A percentile compares a stretch with the other conserved stretches of the same genome.
phyloP scores from a whole-genome alignment of 2,113 vertebrate species.

The Addax nasomaculatus region DNA sequence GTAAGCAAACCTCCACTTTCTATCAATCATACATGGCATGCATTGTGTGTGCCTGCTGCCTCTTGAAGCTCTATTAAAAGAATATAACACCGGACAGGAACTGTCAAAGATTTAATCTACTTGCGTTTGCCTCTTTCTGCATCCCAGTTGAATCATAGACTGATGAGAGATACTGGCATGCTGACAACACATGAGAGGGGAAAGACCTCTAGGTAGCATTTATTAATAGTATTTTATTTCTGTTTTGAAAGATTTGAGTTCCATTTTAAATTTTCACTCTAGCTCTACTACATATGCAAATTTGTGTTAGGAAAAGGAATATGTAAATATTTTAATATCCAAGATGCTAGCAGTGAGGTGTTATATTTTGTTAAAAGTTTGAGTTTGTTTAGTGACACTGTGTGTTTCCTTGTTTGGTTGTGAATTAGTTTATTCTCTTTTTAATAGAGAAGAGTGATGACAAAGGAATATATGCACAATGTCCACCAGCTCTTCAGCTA shows the following conservation, averaged over 20 bases:
- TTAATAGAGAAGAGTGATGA: background rate
- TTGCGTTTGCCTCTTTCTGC: background rate
- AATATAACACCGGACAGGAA: background rate
- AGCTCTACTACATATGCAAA: background rate
- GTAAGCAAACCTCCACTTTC: constrained; percentile 30
- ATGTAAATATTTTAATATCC: background rate
- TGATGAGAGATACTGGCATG: background rate
- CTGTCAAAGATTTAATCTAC: constrained; percentile 52
- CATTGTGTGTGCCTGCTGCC: background rate
- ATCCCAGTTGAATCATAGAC: background rate
- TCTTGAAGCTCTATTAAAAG: constrained; percentile 48
- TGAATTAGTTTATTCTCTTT: background rate
- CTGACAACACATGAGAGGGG: background rate
- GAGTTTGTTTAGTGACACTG: background rate
- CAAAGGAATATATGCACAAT: background rate
- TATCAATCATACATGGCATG: constrained; percentile 25
- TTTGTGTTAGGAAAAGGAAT: background rate
- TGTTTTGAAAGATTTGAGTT: constrained; percentile 26
- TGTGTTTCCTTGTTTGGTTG: background rate
- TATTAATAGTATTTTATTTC: background rate
- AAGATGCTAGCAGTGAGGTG: background rate
- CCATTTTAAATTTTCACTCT: background rate
- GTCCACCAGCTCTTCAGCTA: background rate
- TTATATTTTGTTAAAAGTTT: background rate
- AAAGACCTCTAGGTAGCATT: background rate